A percentile compares a stretch with the other conserved stretches of the same genome.
phyloP scores from a whole-genome alignment of 2,113 vertebrate species.

The Otolemur garnettii region DNA sequence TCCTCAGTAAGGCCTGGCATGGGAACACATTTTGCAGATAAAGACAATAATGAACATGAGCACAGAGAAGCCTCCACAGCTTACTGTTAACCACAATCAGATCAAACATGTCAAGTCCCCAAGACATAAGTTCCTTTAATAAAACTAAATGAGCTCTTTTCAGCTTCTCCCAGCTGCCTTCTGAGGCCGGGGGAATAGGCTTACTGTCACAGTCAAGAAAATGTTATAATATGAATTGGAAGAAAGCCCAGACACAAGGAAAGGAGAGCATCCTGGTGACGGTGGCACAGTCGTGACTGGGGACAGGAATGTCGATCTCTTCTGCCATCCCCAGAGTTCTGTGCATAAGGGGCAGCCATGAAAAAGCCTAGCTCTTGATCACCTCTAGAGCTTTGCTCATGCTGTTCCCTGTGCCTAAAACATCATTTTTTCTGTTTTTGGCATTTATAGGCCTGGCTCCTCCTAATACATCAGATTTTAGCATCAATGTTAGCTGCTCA shows the following conservation, averaged over 20 bases:
- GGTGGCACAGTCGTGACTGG: fast-evolving
- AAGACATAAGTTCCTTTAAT: neutral
- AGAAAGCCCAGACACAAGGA: neutral
- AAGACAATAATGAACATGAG: neutral
- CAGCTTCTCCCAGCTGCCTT: neutral
- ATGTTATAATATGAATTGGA: neutral
- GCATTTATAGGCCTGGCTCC: neutral
- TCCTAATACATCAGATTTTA: neutral
- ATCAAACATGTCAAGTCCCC: neutral
- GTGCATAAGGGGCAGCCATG: neutral
- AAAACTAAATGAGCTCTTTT: neutral
- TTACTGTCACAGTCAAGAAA: neutral
- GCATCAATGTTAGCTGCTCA: neutral
- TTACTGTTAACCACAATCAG: neutral
- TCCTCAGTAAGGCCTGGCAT: neutral
- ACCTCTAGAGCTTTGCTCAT: neutral
- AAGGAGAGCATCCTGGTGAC: neutral
- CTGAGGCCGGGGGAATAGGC: neutral
- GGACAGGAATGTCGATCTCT: neutral
- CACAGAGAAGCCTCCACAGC: neutral
- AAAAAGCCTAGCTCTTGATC: neutral
- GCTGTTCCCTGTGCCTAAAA: neutral
- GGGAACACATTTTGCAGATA: neutral
- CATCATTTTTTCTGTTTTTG: neutral
- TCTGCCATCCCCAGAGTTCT: neutral